phyloP scores from a whole-genome alignment of 2,888 invertebrate species.

The Chloroclysta siterata region DNA sequence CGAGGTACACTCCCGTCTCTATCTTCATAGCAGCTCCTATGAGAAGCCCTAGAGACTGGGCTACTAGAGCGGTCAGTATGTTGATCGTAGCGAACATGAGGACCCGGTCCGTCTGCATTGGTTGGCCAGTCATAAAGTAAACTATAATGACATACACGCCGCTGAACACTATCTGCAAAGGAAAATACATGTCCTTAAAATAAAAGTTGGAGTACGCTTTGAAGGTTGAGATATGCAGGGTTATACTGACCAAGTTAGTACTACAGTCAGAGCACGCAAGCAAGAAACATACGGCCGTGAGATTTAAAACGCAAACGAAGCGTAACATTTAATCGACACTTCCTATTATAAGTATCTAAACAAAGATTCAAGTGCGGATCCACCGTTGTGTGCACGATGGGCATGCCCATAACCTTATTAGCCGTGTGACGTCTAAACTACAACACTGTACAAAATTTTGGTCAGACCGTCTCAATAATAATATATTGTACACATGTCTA shows the following conservation, averaged over 20 bases:
- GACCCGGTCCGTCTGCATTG: conserved; percentile 93
- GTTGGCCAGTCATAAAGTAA: conserved; percentile 98
- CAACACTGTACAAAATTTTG: no score
- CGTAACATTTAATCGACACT: neutral
- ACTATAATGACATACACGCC: conserved; percentile 95
- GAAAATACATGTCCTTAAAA: neutral
- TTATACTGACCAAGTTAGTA: no score
- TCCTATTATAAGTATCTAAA: neutral
- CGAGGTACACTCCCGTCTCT: conserved; percentile 90
- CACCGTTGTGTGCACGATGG: no score
- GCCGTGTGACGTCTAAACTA: no score
- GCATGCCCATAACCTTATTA: no score
- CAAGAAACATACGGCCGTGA: conserved; percentile 10
- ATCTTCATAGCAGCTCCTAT: conserved; percentile 97
- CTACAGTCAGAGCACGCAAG: neutral
- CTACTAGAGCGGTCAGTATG: conserved; percentile 94
- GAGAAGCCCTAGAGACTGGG: conserved; percentile 95
- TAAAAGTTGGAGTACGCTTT: no score
- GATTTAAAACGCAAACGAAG: neutral
- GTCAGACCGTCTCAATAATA: no score
- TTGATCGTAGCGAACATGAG: conserved; percentile 89
- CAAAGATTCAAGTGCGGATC: no score
- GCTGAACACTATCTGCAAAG: conserved; percentile 91
- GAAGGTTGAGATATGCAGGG: neutral
- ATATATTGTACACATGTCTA: no score